Evolutionary conservation across 1,140 invertebrate species (phyloP), one percentile per base, ranked within the genome.

Genomic region (Metaphire vulgaris): DNA sequence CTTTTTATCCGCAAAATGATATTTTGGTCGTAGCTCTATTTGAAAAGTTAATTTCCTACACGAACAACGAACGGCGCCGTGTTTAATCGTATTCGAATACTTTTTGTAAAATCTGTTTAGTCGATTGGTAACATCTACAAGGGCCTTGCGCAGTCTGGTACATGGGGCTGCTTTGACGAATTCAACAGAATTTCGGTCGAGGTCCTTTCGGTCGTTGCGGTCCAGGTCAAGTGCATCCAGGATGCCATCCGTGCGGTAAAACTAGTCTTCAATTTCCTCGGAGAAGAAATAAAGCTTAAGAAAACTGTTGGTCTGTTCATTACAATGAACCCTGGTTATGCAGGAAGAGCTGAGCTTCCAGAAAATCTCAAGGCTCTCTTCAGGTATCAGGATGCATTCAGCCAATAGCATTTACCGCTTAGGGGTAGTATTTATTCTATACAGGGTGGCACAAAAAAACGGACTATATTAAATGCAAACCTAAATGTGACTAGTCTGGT

Each of bases 101-200:
- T n/a, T n/a, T n/a, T n/a, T n/a, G n/a, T n/a, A n/a, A n/a, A n/a
- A n/a, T n/a, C n/a, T n/a, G n/a, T n/a, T n/a, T n/a, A 73, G 89
- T 97, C 94, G 29, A 94, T 95, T 83, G 96, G 95, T 33, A 97
- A 97, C 83, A 97, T 98, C 83, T 97, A 96, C 86, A 97, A 98
- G 89, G 96, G 96, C 16, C 86, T 98, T 66, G 94, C 96, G 0
- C 96, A 98, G 87, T 97, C 95, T 2, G 96, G 96, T 14, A 94
- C 95, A 56, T 98, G 95, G 95, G 95, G 96, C 26, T 98, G 96
- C 85, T 98, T 98, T 88, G 96, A 98, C 87, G 96, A 98, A 84
- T 98, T 98, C 84, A 98, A 98, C 84, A 89, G 96, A 80, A 98
- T 98, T 81, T 94, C 95, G 0, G 95, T 98, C 0, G 95, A 98